Conservation (phyloP, 2,113 vertebrate genomes). For the Amphilophus citrinellus region DNA sequence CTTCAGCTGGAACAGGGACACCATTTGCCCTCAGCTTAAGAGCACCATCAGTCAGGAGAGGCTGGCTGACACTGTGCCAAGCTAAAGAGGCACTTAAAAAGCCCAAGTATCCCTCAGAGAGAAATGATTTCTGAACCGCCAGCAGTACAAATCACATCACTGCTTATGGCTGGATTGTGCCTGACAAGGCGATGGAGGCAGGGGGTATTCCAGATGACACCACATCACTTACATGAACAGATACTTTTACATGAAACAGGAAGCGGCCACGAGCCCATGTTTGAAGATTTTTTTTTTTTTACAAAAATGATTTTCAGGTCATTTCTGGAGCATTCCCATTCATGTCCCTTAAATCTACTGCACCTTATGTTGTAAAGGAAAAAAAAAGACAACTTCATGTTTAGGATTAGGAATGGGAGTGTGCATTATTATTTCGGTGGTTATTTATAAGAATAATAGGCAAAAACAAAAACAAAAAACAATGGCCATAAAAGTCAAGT, state of each 20-base stretch:
- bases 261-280: too few species aligned
- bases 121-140: background rate
- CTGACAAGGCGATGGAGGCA: background rate
- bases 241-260: background rate
- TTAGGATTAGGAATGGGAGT: background rate
- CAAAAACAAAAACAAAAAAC: too few species aligned
- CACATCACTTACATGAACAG: background rate
- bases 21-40: background rate
- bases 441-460: background rate
- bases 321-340: too few species aligned
- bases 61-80: background rate
- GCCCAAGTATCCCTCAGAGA: background rate
- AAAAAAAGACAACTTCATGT: background rate
- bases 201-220: background rate
- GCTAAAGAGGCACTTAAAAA: conserved; percentile 10
- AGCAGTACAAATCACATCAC: background rate
- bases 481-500: too few species aligned
- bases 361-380: too few species aligned
- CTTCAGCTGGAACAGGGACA: background rate
- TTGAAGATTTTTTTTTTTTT: too few species aligned
- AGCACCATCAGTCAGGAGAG: background rate
- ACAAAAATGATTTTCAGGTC: too few species aligned
- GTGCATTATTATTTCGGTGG: fast-evolving
- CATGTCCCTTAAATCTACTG: too few species aligned
- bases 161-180: background rate